phyloP scores from a whole-genome alignment of 2,797 vertebrate genomes.

The Perodicticus potto region DNA sequence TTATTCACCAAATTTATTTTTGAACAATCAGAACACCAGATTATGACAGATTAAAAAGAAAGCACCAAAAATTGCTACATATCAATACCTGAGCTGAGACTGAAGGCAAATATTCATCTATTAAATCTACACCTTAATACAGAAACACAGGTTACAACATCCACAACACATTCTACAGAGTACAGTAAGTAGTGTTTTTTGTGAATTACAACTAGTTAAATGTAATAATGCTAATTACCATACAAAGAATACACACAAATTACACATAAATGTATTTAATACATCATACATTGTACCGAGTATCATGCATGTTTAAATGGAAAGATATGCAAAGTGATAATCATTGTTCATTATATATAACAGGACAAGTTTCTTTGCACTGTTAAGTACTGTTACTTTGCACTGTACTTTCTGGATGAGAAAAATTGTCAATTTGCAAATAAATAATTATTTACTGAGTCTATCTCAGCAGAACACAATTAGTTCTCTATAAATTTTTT shows the following conservation, averaged over 20 bases:
- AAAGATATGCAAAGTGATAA: slow-evolving; percentile 15
- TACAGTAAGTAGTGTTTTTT: slow-evolving; percentile 80
- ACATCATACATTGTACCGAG: slow-evolving; percentile 66
- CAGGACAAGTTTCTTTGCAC: slow-evolving; percentile 48
- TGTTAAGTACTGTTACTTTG: neutral
- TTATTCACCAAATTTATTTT: slow-evolving; percentile 86
- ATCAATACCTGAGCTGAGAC: slow-evolving; percentile 87
- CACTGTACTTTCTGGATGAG: slow-evolving; percentile 28
- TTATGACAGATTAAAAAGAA: slow-evolving; percentile 82
- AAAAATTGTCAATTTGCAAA: slow-evolving; percentile 47
- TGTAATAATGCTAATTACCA: slow-evolving; percentile 65
- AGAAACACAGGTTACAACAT: slow-evolving; percentile 72
- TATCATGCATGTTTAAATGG: slow-evolving; percentile 72
- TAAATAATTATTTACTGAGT: slow-evolving; percentile 31
- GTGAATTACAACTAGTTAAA: slow-evolving; percentile 79
- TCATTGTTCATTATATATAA: slow-evolving; percentile 13
- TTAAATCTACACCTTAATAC: slow-evolving; percentile 67
- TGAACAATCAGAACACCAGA: slow-evolving; percentile 80
- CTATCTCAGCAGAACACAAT: neutral
- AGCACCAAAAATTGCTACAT: slow-evolving; percentile 86
- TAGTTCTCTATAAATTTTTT: slow-evolving; percentile 23
- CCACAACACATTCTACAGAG: slow-evolving; percentile 66
- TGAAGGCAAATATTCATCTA: slow-evolving; percentile 80
- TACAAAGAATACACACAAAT: slow-evolving; percentile 78
- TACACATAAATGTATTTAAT: slow-evolving; percentile 61